Percentiles rank a stretch among this genome's conserved stretches.
Evolutionary conservation across 1,140 invertebrate species (phyloP).

Genomic region (Dreissena polymorpha): DNA sequence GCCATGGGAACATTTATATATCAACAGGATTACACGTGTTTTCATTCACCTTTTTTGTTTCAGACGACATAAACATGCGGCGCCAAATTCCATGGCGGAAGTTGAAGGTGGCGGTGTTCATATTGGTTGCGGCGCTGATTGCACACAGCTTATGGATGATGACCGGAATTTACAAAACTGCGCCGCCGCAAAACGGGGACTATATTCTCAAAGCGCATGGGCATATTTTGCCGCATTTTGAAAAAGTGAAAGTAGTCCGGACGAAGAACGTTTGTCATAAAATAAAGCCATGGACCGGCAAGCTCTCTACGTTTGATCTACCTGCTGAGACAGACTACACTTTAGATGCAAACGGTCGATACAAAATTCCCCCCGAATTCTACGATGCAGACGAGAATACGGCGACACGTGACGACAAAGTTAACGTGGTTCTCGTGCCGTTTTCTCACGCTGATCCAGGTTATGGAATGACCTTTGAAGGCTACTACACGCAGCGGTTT

Average conservation of each 20-base stretch:
- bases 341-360: constrained; percentile 10
- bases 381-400: not conserved
- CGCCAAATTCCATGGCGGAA: constrained; percentile 40
- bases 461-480: constrained; percentile 97
- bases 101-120: not conserved
- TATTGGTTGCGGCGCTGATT: not conserved
- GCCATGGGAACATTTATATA: not conserved
- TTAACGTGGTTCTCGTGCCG: constrained; percentile 96
- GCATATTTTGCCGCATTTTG: not conserved
- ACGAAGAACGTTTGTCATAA: not conserved
- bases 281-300: constrained; percentile 14
- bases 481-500: constrained; percentile 86
- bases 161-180: not conserved
- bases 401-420: not conserved
- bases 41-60: no score
- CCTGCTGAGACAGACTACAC: constrained; percentile 28
- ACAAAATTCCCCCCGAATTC: constrained; percentile 21
- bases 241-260: not conserved
- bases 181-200: not conserved
- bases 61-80: no score
- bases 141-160: not conserved
- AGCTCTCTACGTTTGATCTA: constrained; percentile 40
- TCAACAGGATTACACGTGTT: no score
- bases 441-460: constrained; percentile 99
- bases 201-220: not conserved